phyloP scores from a whole-genome alignment of 2,888 invertebrate genomes.

The Melanchra persicariae region DNA sequence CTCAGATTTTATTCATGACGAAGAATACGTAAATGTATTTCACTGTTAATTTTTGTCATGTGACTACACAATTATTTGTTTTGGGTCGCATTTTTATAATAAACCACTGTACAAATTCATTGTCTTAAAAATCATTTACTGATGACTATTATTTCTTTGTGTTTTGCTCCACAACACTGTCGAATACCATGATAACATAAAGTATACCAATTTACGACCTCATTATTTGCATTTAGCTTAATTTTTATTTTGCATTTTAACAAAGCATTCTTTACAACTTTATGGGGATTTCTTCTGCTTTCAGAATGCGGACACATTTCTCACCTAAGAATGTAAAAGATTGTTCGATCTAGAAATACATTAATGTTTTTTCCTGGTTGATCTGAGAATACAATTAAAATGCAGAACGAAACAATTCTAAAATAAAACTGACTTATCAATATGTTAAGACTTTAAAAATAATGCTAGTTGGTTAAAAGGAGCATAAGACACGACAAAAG shows the following conservation, averaged over 20 bases:
- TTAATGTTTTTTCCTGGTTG: background rate
- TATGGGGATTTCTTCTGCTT: background rate
- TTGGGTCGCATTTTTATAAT: too few relatives aligned
- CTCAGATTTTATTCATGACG: conserved; percentile 38
- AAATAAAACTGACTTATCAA: background rate
- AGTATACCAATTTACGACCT: conserved; percentile 31
- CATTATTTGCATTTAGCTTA: background rate
- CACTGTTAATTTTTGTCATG: background rate
- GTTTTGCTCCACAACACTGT: background rate
- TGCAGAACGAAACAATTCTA: background rate
- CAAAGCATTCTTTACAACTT: conserved; percentile 56
- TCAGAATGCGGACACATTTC: conserved; percentile 46
- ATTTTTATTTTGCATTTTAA: conserved; percentile 8
- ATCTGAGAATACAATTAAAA: background rate
- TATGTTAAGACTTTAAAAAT: background rate
- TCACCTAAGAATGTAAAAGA: conserved; percentile 66
- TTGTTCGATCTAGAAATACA: conserved; percentile 65
- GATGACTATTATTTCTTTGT: too few relatives aligned
- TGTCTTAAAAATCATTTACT: too few relatives aligned
- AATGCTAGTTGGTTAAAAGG: too few relatives aligned
- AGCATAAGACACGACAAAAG: too few relatives aligned
- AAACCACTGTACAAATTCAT: too few relatives aligned
- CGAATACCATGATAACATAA: background rate
- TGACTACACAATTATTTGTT: background rate
- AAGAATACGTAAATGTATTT: conserved; percentile 12